Base-by-base conservation (phyloP, 2,797 vertebrate species). In the Acanthurus leucopareius region DNA sequence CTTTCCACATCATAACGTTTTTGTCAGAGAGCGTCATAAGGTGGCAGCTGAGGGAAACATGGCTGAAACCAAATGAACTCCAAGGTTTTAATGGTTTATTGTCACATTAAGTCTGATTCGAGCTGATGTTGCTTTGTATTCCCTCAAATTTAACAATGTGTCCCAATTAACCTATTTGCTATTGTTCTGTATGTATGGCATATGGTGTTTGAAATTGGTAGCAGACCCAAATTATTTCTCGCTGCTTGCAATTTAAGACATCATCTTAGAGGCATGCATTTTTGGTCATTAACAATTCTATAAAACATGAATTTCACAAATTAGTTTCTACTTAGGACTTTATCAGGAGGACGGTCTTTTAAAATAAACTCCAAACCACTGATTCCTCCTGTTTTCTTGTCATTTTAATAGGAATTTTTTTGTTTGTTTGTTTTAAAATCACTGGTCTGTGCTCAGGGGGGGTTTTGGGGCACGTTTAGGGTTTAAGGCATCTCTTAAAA, bases 1-100 rank as follows among this genome's bases (percentile, higher is more conserved):
- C 80, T 56, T 75, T 74, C 52, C 77, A 83, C 82, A 65, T 57
- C 56, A 19, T 44, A 57, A 10, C 60, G 69, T 67, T 78, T 38
- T 75, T 68, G 62, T 79, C 20, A 72, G 10, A 80, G 79, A 25
- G 51, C 47, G 51, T 73, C 56, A 68, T 22, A 59, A 75, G 65
- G 57, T 65, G 72, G 60, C 64, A 62, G 32, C 32, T 9, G 22
- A 65, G 79, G 57, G 71, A 67, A 86, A 85, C 61, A 72, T 61
- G 65, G 53, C 68, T 59, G 62, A 38, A 72, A 59, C 20, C 47
- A 76, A 52, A 75, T 70, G 61, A 64, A 71, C 56, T 49, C 49
- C 0, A 52, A 80, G 66, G 57, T 62, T 72, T 77, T 75, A 77
- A 76, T 68, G 5, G 28, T 80, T 74, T 76, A 65, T 68, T 58